These are phyloP conservation scores for Ferdinandea cuprea DNA, from an alignment of 2,888 invertebrate species.

Conservation along the genomic window DNA sequence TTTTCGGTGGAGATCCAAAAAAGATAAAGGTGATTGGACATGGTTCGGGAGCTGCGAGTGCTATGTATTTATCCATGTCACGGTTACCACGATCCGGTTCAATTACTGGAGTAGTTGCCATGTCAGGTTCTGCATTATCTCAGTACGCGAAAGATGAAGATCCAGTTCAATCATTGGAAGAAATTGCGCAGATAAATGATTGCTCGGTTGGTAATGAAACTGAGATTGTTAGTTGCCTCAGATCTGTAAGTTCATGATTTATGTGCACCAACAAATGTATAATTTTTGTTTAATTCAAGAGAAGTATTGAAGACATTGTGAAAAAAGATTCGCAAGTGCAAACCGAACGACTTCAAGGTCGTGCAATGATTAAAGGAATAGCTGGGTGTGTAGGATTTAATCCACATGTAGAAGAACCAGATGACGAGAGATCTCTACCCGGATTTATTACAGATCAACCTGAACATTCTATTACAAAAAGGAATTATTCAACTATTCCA, in stretches of 20 bases:
- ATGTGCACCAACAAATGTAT: not conserved
- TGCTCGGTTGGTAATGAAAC: conserved; percentile 86
- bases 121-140: conserved; percentile 90
- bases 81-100: conserved; percentile 85
- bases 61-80: conserved; percentile 87
- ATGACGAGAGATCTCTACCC: conserved; percentile 88
- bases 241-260: conserved; percentile 81
- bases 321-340: conserved; percentile 85
- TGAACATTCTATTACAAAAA: conserved; percentile 85
- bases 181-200: conserved; percentile 86
- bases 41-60: conserved; percentile 90
- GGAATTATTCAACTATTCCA: conserved; percentile 85
- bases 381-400: conserved; percentile 86
- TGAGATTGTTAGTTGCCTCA: conserved; percentile 87
- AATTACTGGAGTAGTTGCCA: conserved; percentile 87
- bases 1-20: conserved; percentile 90
- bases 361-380: conserved; percentile 87
- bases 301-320: conserved; percentile 81
- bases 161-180: conserved; percentile 85
- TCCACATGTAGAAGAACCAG: conserved; percentile 87
- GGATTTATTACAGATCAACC: conserved; percentile 87
- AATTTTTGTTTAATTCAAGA: conserved; percentile 75
- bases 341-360: conserved; percentile 84
- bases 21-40: conserved; percentile 90
- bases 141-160: conserved; percentile 88